These are phyloP conservation scores for Palythoa grandis DNA, from an alignment of 92 coral and sea anemone species.

Conservation along the genomic window DNA sequence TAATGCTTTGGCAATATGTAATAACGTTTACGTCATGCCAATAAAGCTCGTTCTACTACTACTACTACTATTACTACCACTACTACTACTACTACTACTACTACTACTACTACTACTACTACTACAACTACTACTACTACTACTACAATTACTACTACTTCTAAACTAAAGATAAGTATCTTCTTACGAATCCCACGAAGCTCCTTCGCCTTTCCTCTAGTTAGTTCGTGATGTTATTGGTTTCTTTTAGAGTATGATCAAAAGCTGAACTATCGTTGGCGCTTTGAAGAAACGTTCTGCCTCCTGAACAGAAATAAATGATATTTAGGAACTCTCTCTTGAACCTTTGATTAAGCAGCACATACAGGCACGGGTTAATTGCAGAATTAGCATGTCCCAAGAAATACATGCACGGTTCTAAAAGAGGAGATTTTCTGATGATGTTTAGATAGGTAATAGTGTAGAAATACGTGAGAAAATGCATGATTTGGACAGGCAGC, in stretches of 20 bases:
- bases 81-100: no score
- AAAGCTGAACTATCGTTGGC: neutral
- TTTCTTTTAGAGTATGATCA: neutral
- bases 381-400: conserved; percentile 86
- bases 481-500: conserved; percentile 84
- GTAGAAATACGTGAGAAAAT: conserved; percentile 57
- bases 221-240: neutral
- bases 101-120: no score
- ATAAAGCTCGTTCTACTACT: no score
- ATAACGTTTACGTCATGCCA: no score
- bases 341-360: conserved; percentile 72
- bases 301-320: conserved; percentile 33
- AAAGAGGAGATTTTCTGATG: neutral
- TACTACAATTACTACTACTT: no score
- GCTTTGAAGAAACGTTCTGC: neutral
- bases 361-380: conserved; percentile 80
- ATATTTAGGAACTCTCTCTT: conserved; percentile 73
- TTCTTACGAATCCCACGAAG: no score
- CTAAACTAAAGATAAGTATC: no score
- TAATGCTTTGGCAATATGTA: no score
- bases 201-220: neutral
- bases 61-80: no score
- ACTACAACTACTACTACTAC: no score
- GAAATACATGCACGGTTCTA: conserved; percentile 67
- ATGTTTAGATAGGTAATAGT: conserved; percentile 28